Evolutionary conservation across 2,113 vertebrate species (phyloP), one percentile per base, ranked within the genome.

Genomic region (Gadus chalcogrammus): DNA sequence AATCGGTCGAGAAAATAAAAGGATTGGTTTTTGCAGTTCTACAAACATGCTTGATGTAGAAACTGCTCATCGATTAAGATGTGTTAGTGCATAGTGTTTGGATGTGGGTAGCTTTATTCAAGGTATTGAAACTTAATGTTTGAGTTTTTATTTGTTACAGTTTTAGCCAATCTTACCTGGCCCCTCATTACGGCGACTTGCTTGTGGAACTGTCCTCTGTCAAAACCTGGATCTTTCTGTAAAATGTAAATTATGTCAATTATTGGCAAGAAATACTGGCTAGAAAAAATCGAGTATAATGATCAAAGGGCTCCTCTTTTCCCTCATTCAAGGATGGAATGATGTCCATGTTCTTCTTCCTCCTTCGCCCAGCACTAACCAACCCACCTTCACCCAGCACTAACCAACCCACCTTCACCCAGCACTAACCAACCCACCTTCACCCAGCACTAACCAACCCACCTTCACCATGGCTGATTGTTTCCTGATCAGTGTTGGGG

Each of bases 131-230:
- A 55, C 2, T 55, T 17, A n/a, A 58, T 58, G 12, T 48, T 48
- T 48, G 15, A 58, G 55, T 58, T 58, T 17, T 48, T 48, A 7
- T 9, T 12, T 9, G 8, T 12, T 12, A 48, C 12, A 7, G 42
- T 58, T 58, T 16, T 58, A 58, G 15, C 15, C 17, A 58, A 58
- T 67, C 92, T 91, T 87, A 98, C 97, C 95, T 99, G 97, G 5
- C 97, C 97, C 84, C 97, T 94, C 96, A 99, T 97, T 24, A 99
- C 97, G 6, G 97, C 94, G 74, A 97, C 93, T 90, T 99, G 97
- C 84, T 95, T 99, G 85, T 98, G 94, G 86, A 98, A 99, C 74
- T 98, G 97, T 72, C 97, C 96, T 77, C 97, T 90, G 88, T 99
- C 97, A 16, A 99, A 99, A 68, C 97, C 97, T 20, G 94, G 95